Evolutionary conservation across 1,140 invertebrate species (phyloP).

Genomic region (Drosophila arizonae): DNA sequence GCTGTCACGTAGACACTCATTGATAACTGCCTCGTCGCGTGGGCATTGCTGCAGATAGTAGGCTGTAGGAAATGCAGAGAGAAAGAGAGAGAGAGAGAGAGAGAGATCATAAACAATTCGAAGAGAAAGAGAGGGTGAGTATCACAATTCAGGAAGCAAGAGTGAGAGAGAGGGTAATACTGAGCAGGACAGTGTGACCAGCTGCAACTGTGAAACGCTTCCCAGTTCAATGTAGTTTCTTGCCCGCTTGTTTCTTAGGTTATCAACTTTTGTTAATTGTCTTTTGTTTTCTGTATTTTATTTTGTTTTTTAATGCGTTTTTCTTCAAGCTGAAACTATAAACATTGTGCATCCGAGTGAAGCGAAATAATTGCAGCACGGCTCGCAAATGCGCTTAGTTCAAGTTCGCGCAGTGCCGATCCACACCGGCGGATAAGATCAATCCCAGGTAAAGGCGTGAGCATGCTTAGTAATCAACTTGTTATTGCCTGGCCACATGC

Average conservation of each 20-base stretch:
- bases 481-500: neutral
- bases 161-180: neutral
- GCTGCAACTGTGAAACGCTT: slow-evolving; percentile 10
- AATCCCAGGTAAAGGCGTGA: slow-evolving; percentile 13
- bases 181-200: neutral
- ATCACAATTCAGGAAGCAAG: neutral
- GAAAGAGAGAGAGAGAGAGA: neutral
- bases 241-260: slow-evolving; percentile 8
- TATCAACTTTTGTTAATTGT: slow-evolving; percentile 21
- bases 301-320: slow-evolving; percentile 16
- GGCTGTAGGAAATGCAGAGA: slow-evolving; percentile 69
- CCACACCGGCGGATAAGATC: slow-evolving; percentile 29
- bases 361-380: slow-evolving; percentile 33
- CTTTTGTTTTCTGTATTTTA: slow-evolving; percentile 18
- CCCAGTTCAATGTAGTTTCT: slow-evolving; percentile 32
- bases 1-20: slow-evolving; percentile 88
- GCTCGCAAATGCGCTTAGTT: slow-evolving; percentile 37
- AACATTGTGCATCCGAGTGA: slow-evolving; percentile 52
- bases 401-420: slow-evolving; percentile 55
- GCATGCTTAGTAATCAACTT: slow-evolving; percentile 18
- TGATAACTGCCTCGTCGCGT: slow-evolving; percentile 87
- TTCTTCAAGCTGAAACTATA: slow-evolving; percentile 23
- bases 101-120: neutral
- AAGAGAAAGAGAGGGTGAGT: neutral
- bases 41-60: slow-evolving; percentile 88